Base-by-base conservation (phyloP, 2,113 vertebrate genomes). In the Sylvia atricapilla region DNA sequence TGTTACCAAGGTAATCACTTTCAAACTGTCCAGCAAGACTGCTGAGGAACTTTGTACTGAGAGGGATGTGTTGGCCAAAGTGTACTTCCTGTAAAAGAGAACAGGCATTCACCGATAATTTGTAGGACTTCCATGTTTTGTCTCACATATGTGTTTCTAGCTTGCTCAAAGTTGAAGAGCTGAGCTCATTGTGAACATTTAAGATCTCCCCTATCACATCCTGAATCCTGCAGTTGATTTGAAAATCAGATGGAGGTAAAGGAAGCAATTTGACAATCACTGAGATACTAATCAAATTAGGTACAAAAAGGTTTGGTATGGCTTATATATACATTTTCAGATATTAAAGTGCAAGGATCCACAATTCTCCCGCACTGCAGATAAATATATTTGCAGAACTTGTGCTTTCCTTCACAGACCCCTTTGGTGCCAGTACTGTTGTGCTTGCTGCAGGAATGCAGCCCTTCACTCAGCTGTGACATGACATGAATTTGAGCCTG, bases 101-200 rank as follows among this genome's bases (percentile, higher is more conserved):
- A 95, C 95, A 58, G 76, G 64, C 87, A 94, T 95, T 97, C 94
- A 96, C 96, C 68, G 92, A 93, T 87, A 73, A 89, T 96, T 95
- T 90, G 95, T 97, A 96, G 95, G 95, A 98, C 93, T 97, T 98
- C 98, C 97, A 98, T 89, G 95, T 97, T 98, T 98, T 98, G 97
- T 98, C 94, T 97, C 95, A 89, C 93, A 95, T 74, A 86, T 21
- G 27, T 96, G 96, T 97, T 98, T 98, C 97, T 94, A 96, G 96
- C 87, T 94, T 95, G 66, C 76, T 91, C 68, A 88, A 95, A 95
- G 75, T 70, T 97, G 97, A 93, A 96, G 97, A 97, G 94, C 95
- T 94, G 80, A 96, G 70, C 80, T 97, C 91, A 95, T 80, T 91
- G 95, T 96, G 86, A 96, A 95, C 90, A 84, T 96, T 97, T 95